Base-by-base conservation (phyloP, 1,140 invertebrate genomes). In the Tetragonula clypearis region DNA sequence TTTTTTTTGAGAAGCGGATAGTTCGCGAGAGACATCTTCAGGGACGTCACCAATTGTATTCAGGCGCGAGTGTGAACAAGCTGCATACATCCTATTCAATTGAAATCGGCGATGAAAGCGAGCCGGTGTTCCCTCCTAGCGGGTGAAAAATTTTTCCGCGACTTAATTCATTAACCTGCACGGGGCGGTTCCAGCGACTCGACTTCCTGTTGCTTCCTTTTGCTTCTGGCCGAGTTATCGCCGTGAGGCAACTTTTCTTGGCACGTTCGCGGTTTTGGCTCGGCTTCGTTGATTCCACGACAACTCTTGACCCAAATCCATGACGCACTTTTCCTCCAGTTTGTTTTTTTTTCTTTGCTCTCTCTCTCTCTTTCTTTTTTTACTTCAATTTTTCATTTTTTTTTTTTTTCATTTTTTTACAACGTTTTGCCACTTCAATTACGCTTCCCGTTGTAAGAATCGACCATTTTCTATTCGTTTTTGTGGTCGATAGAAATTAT, bases 201-300 rank as follows among this genome's bases (percentile, higher is more conserved):
- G 75, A 79, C 86, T 90, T 89, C 86, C 89, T 90, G 86, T 90
- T 90, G 86, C 85, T 90, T 86, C 83, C 62, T 89, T 90, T 90
- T 90, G 80, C 79, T 68, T 69, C 75, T 79, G 68, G 53, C 69
- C 87, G 81, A 90, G 73, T 90, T 90, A 80, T 84, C 76, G 53
- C 85, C 73, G 58, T 69, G 26, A 60, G 78, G 76, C 76, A 86
- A 90, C 89, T 88, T 90, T 90, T 87, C 90, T 88, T 90, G 89
- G 89, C 90, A 88, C 84, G 86, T 82, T 86, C 80, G 85, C 78
- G 84, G 82, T 84, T 87, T 88, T 83, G 71, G 84, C 82, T 84
- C 84, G 79, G 60, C 71, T 78, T 68, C 71, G 17, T 49, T 85
- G 77, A 79, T 83, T 72, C 84, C 60, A 21, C 76, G 73, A 80